Base-by-base conservation (phyloP, 2,113 vertebrate species). In the Anseranas semipalmata region DNA sequence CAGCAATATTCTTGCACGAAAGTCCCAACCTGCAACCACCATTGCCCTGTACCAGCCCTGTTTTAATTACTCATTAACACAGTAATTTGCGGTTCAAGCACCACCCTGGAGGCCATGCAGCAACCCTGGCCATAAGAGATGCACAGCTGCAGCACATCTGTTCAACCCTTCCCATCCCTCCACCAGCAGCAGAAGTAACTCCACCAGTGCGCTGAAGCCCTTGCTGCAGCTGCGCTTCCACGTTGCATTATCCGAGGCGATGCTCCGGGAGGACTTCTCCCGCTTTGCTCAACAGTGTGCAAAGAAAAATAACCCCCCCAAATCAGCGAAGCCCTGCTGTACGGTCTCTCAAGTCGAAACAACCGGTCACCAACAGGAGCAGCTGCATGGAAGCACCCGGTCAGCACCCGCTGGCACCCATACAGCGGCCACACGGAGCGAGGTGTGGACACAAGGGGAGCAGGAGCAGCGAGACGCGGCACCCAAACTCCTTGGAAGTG, bases 381-480 rank as follows among this genome's bases (percentile, higher is more conserved):
- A 20, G 52, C 52, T 73, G 59, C 37, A 79, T 45, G 46, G 66
- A 86, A n/a, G 28, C 30, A 21, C n/a, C 55, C 50, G 43, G 65
- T 32, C 73, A 85, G 59, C 43, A 85, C 33, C n/a, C 28, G 5
- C 37, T n/a, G 37, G 81, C 67, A 85, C 66, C 73, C 48, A 25
- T 11, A 48, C 30, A 35, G 25, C 10, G 0, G 60, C n/a, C 67
- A 59, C 39, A 35, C 1, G 0, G 46, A 32, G 7, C 2, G 2
- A 80, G 48, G 30, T 14, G 16, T 19, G 32, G 35, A 70, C 37
- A 43, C 53, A 19, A n/a, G 16, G 28, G 12, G 4, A 66, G 50
- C 45, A 62, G 33, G 50, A 50, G n/a, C 24, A 70, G 41, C 6
- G 27, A 76, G 48, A 75, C 0, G 1, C 12, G 18, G 48, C 43